Evolutionary conservation across 2,113 vertebrate genomes (phyloP).

Genomic region (Ceratotherium simum): DNA sequence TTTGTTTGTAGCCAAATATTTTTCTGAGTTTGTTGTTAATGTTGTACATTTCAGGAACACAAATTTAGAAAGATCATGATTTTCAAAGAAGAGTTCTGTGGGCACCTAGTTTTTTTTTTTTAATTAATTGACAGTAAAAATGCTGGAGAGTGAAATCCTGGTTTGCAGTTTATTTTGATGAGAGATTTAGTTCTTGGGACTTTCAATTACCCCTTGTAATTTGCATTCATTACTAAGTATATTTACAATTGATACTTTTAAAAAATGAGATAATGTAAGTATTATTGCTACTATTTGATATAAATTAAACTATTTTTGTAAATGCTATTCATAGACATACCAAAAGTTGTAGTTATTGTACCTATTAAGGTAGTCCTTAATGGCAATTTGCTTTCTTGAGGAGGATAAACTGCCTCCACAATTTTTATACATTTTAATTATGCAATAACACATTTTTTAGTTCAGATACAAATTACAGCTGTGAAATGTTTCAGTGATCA

Average conservation of each 20-base stretch:
- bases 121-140: slow-evolving; percentile 4
- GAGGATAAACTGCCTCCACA: slow-evolving; percentile 9
- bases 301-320: neutral
- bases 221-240: neutral
- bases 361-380: neutral
- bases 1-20: neutral
- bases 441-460: slow-evolving; percentile 50
- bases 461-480: slow-evolving; percentile 57
- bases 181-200: slow-evolving; percentile 18
- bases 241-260: slow-evolving; percentile 23
- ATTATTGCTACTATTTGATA: neutral
- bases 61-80: neutral
- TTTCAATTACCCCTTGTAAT: neutral
- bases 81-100: neutral
- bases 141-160: neutral
- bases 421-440: slow-evolving; percentile 54
- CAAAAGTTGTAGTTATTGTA: neutral
- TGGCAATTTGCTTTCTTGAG: slow-evolving; percentile 31
- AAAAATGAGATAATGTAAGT: neutral
- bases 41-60: neutral
- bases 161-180: neutral
- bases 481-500: slow-evolving; percentile 52
- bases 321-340: neutral
- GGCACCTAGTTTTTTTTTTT: neutral
- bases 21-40: slow-evolving; percentile 35